Percentiles rank a stretch among this genome's conserved stretches.
These are phyloP conservation scores for Macrotis lagotis DNA, from an alignment of 2,113 vertebrate genomes.

Conservation along the genomic window DNA sequence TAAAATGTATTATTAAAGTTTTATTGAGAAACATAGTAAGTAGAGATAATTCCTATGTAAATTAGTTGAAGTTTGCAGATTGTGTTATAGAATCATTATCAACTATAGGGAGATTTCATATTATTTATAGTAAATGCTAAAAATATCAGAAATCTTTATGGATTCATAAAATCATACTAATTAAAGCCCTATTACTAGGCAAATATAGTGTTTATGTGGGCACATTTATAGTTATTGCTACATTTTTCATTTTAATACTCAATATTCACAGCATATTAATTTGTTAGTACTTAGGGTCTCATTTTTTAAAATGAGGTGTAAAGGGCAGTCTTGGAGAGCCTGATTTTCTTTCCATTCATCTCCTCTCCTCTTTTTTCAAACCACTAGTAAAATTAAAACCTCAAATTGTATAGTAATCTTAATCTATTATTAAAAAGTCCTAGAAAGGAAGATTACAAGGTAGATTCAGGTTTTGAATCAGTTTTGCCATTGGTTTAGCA, in stretches of 20 bases:
- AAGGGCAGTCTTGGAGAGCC: conserved; percentile 73
- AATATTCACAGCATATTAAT: conserved; percentile 34
- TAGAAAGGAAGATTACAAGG: conserved; percentile 89
- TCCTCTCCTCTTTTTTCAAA: conserved; percentile 37
- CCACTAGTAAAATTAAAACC: conserved; percentile 83
- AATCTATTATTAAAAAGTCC: conserved; percentile 88
- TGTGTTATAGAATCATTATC: conserved; percentile 50
- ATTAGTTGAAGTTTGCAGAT: conserved; percentile 63
- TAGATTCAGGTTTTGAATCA: conserved; percentile 88
- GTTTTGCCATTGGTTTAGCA: conserved; percentile 89
- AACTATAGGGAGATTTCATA: conserved; percentile 27
- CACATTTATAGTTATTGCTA: conserved; percentile 16
- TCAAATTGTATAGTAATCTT: conserved; percentile 86
- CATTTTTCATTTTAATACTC: conserved; percentile 37
- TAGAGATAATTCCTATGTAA: conserved; percentile 53
- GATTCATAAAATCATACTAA: background rate
- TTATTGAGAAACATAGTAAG: conserved; percentile 55
- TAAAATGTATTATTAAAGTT: conserved; percentile 63
- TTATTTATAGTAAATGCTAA: conserved; percentile 53
- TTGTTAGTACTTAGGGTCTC: conserved; percentile 23
- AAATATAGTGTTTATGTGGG: conserved; percentile 36
- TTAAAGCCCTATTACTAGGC: background rate
- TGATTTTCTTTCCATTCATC: conserved; percentile 61
- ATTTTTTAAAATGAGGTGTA: conserved; percentile 51
- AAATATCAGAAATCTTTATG: background rate